A percentile compares a stretch with the other conserved stretches of the same genome.
Conservation (phyloP, 92 coral and sea anemone genomes). For the Galaxea fascicularis region DNA sequence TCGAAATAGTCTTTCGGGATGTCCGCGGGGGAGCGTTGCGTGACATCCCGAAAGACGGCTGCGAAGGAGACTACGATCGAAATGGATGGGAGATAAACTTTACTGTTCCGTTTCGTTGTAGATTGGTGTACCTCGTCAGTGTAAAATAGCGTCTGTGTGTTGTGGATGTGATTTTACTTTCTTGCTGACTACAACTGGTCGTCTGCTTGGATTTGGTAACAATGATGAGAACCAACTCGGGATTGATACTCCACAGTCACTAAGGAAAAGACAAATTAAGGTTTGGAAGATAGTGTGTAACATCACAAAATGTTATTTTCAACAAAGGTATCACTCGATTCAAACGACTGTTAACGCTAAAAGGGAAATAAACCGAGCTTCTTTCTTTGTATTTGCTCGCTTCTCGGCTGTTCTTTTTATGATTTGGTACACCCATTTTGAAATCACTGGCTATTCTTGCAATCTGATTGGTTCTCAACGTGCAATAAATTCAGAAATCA, state of each 20-base stretch:
- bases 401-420: too few relatives aligned
- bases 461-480: too few relatives aligned
- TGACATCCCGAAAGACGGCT: too few relatives aligned
- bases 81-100: not conserved
- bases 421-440: too few relatives aligned
- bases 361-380: too few relatives aligned
- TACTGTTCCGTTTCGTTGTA: not conserved
- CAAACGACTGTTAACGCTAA: too few relatives aligned
- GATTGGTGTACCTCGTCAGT: slow-evolving; percentile 76
- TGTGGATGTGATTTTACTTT: slow-evolving; percentile 94
- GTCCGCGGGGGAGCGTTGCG: too few relatives aligned
- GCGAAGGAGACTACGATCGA: too few relatives aligned
- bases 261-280: slow-evolving; percentile 84
- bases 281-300: slow-evolving; percentile 34
- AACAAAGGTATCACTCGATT: not conserved
- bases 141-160: slow-evolving; percentile 80
- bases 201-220: slow-evolving; percentile 95
- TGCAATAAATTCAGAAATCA: too few relatives aligned
- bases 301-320: not conserved
- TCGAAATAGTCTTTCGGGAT: too few relatives aligned
- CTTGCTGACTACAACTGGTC: slow-evolving; percentile 85
- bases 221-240: slow-evolving; percentile 96
- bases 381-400: too few relatives aligned
- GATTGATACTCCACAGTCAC: slow-evolving; percentile 85
- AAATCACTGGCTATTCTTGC: too few relatives aligned